A percentile compares a stretch with the other conserved stretches of the same genome.
Evolutionary conservation across 2,113 vertebrate genomes (phyloP).

Genomic region (Cacatua alba): DNA sequence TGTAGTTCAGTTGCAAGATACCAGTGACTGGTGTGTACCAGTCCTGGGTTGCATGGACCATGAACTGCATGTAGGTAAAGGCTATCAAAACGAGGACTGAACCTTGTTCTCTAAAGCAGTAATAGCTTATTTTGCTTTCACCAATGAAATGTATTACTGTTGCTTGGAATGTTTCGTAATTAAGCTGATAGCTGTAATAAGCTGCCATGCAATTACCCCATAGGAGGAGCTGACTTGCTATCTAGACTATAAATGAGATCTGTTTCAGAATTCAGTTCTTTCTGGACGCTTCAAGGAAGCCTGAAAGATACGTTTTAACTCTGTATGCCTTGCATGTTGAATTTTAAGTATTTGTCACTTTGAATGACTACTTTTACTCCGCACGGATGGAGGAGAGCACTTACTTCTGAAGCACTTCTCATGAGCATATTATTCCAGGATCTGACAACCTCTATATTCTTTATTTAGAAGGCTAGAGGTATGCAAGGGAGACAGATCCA

Average conservation of each 20-base stretch:
- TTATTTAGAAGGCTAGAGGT: constrained; percentile 30
- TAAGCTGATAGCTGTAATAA: constrained; percentile 50
- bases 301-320: neutral
- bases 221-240: constrained; percentile 24
- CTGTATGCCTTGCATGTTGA: neutral
- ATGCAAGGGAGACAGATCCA: neutral
- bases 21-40: accelerated
- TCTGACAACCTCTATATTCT: neutral
- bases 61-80: neutral
- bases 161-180: neutral
- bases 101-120: neutral
- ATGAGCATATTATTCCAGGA: neutral
- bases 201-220: constrained; percentile 21
- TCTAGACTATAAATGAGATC: constrained; percentile 30
- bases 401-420: neutral
- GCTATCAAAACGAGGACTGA: neutral
- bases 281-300: neutral
- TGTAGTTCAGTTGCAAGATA: neutral
- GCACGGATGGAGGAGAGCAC: neutral
- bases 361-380: neutral
- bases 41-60: neutral
- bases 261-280: constrained; percentile 10
- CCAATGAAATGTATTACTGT: neutral
- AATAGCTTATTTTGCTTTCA: constrained; percentile 20
- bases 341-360: constrained; percentile 14